Evolutionary conservation across 2,113 vertebrate genomes (phyloP).

Genomic region (Halcyon senegalensis): DNA sequence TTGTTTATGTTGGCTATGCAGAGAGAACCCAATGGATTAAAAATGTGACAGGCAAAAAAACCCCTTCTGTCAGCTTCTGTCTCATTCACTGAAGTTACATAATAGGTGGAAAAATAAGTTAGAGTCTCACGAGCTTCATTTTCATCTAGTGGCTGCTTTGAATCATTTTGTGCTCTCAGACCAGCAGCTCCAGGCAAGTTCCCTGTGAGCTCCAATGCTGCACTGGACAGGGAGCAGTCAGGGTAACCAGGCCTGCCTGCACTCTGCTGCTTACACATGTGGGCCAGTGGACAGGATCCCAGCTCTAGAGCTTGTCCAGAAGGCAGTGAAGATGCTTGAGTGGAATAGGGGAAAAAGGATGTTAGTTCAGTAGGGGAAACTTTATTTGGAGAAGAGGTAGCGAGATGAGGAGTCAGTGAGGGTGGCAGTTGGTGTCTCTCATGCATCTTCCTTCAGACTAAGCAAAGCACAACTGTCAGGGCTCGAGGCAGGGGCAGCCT

Average conservation of each 20-base stretch:
- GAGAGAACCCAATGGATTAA: not conserved
- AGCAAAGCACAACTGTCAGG: not conserved
- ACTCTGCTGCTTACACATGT: accelerated
- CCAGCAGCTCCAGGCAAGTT: not conserved
- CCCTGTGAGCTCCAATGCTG: not conserved
- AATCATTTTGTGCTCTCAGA: not conserved
- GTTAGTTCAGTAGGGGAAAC: not conserved
- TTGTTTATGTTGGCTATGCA: not conserved
- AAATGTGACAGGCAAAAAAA: not conserved
- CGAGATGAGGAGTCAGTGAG: not conserved
- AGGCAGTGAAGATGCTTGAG: not conserved
- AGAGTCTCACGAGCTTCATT: not conserved
- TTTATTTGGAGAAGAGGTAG: not conserved
- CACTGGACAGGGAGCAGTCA: not conserved
- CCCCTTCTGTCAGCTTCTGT: not conserved
- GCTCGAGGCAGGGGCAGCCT: not conserved
- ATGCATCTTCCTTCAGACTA: not conserved
- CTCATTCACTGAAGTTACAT: not conserved
- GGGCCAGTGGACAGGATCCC: accelerated
- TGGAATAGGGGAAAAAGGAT: no score
- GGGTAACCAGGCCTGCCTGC: not conserved
- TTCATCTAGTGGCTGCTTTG: not conserved
- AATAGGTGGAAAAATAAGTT: not conserved
- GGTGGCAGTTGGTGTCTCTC: not conserved
- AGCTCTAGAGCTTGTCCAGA: not conserved